Base-by-base conservation (phyloP, 2,888 invertebrate species). In the Glaucopsyche alexis region DNA sequence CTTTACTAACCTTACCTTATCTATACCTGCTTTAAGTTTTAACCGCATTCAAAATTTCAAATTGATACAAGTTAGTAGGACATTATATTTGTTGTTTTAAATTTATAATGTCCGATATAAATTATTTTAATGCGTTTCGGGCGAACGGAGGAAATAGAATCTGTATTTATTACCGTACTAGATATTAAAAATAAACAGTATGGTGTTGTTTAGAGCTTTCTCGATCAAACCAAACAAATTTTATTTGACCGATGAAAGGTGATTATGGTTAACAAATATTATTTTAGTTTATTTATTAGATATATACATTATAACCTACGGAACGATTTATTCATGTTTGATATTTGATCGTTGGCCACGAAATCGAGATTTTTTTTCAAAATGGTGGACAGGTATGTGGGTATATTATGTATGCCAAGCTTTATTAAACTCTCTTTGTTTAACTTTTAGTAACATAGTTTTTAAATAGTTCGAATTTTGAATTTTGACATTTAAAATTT, bases 121-220 rank as follows among this genome's bases (percentile, higher is more conserved):
- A 60, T 60, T 60, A 60, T 60, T 60, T 60, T 29, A 60, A 60
- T 29, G 60, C 60, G 60, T 29, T 60, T 60, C 29, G 29, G 60
- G 60, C 29, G 11, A 60, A 29, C 13, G 60, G 29, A 38, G 60
- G 60, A 60, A 60, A 60, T 60, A 60, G 60, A 60, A 29, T 60
- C 60, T 29, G 29, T 60, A 60, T 60, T 60, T 60, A 60, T 60
- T 60, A 60, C 60, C 60, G 60, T 13, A 60, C 60, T 60, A 60
- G 60, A 60, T 60, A 60, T 60, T 60, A 60, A 60, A 60, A 60
- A 60, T 60, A 60, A 60, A 60, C 60, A 60, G 13, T 29, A 60
- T 60, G 60, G 60, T 38, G 29, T 16, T 50, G n/a, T 55, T 55
- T 14, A 7, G 60, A 42, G 2, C 1, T 42, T 42, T 7, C 42